Evolutionary conservation across 1,140 invertebrate species (phyloP).

Genomic region (Parasteatoda tepidariorum): DNA sequence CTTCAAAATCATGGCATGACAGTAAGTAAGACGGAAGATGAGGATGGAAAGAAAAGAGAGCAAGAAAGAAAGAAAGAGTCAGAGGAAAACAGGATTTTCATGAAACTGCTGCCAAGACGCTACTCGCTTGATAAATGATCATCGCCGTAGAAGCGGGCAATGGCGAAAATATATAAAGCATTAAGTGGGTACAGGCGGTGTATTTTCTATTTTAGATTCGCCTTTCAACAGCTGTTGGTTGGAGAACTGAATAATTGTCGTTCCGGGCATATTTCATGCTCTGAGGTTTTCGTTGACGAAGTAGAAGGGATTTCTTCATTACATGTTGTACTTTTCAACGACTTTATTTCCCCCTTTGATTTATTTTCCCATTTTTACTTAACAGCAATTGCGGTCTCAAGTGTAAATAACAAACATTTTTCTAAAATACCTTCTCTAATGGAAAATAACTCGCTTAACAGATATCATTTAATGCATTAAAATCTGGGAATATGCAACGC

Average conservation of each 20-base stretch:
- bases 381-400: too few species aligned
- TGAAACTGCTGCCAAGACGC: conserved; percentile 18
- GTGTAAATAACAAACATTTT: too few species aligned
- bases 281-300: background rate
- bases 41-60: background rate
- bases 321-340: background rate
- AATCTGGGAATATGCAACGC: too few species aligned
- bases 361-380: background rate
- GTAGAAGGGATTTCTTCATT: background rate
- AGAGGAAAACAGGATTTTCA: background rate
- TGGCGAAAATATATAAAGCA: conserved; percentile 54
- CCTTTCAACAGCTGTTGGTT: conserved; percentile 53
- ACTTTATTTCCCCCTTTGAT: background rate
- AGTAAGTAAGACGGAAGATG: conserved; percentile 42
- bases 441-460: too few species aligned
- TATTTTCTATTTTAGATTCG: conserved; percentile 43
- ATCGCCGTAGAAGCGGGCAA: background rate
- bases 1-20: conserved; percentile 26
- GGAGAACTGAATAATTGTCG: conserved; percentile 46
- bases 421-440: too few species aligned
- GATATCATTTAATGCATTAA: too few species aligned
- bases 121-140: conserved; percentile 35
- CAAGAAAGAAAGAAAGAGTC: conserved; percentile 5
- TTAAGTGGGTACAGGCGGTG: conserved; percentile 38
- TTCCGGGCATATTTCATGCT: conserved; percentile 31